Evolutionary conservation across 2,888 invertebrate species (phyloP), one percentile per base, ranked within the genome.

Genomic region (Rapana venosa): DNA sequence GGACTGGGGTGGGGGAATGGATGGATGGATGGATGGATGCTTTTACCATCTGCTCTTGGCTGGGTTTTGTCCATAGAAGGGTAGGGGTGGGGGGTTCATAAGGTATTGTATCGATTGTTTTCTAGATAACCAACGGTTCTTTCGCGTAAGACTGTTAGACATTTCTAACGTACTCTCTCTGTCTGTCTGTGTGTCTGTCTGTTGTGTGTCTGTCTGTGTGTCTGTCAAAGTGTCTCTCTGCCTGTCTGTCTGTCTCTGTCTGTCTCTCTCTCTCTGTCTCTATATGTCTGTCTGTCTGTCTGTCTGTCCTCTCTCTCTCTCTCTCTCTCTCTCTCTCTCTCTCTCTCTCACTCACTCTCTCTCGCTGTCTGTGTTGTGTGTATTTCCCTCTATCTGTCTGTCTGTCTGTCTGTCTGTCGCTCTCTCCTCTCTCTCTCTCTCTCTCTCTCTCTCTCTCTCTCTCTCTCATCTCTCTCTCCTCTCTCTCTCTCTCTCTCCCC

Each of bases 401-500:
- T 58, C 58, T 77, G 0, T 30, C 30, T 30, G 2, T 77, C 30
- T 30, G 17, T 30, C 77, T 77, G 15, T 30, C n/a, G 5, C 74
- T 74, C 30, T 30, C 77, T 2, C 4, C 81, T 81, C 15, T 81
- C 81, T 36, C 1, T 17, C 81, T 35, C 36, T 81, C 35, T 81
- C 36, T 81, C 81, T 81, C 36, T 81, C 81, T 81, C 20, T 81
- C 81, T 81, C 36, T 81, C 81, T 81, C 36, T 81, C 81, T 36
- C 81, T 81, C 81, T 81, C 22, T 81, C 81, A n/a, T n/a, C n/a
- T n/a, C n/a, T n/a, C n/a, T n/a, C n/a, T n/a, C n/a, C n/a, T 61
- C 13, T 81, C 81, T 81, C 36, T 81, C 36, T 81, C 81, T 81
- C 36, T 81, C 81, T 81, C 58, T 58, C 58, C 15, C 58, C 15